Evolutionary conservation across 2,797 vertebrate genomes (phyloP).

Genomic region (Phylloscopus collybita): DNA sequence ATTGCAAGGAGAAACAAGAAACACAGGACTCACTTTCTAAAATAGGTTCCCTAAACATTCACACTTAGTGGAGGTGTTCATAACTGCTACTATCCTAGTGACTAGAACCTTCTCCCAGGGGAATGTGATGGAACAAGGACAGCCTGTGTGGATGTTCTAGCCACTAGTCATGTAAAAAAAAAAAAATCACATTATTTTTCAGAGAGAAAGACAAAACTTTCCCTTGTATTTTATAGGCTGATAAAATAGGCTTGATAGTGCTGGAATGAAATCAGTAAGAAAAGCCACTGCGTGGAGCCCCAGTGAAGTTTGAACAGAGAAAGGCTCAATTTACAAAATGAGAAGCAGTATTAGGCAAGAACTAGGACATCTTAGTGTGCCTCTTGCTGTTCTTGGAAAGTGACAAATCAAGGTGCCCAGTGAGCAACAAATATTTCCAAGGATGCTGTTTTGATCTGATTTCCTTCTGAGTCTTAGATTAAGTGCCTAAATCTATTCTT

Average conservation of each 20-base stretch:
- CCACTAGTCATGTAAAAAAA: accelerated
- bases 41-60: not conserved
- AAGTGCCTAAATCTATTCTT: not conserved
- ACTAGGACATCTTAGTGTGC: not conserved
- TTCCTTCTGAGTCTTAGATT: not conserved
- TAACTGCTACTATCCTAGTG: not conserved
- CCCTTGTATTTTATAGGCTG: not conserved
- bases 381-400: not conserved
- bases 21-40: not conserved
- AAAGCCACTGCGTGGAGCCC: not conserved
- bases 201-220: not conserved
- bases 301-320: not conserved
- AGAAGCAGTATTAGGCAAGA: not conserved
- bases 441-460: not conserved
- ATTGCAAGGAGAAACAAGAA: not conserved
- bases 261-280: not conserved
- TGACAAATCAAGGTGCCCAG: not conserved
- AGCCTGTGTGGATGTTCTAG: not conserved
- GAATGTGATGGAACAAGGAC: not conserved
- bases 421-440: not conserved
- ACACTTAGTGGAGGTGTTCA: not conserved
- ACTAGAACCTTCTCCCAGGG: not conserved
- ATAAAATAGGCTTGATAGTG: not conserved
- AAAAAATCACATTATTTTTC: not conserved
- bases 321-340: not conserved